Percentiles rank a stretch among this genome's conserved stretches.
Conservation (phyloP, 1,140 invertebrate genomes). For the Scaptomyza hsui region DNA sequence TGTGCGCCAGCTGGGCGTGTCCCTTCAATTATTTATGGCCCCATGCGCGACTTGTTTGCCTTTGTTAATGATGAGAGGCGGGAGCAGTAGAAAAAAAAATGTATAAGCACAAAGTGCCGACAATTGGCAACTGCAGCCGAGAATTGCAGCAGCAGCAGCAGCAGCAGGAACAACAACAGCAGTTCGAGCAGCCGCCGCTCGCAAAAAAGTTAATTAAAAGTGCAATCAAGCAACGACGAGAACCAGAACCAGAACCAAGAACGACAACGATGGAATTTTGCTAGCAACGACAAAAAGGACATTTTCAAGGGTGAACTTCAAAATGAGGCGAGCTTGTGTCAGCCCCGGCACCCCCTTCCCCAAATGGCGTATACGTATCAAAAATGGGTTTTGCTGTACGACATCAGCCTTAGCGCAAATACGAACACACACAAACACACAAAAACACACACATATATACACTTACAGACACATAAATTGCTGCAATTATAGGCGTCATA, state of each 20-base stretch:
- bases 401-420: slow-evolving; percentile 57
- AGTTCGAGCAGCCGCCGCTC: slow-evolving; percentile 21
- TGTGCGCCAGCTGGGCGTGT: slow-evolving; percentile 54
- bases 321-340: slow-evolving; percentile 32
- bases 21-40: slow-evolving; percentile 70
- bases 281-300: slow-evolving; percentile 34
- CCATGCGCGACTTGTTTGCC: slow-evolving; percentile 68
- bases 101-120: slow-evolving; percentile 56
- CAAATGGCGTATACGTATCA: slow-evolving; percentile 34
- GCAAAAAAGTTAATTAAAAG: slow-evolving; percentile 81
- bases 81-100: slow-evolving; percentile 29
- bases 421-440: slow-evolving; percentile 31
- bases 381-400: slow-evolving; percentile 41
- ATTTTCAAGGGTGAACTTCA: slow-evolving; percentile 45
- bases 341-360: slow-evolving; percentile 2
- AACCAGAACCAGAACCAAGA: slow-evolving; percentile 32
- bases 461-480: slow-evolving; percentile 54
- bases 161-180: slow-evolving; percentile 37
- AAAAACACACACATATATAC: slow-evolving; percentile 14
- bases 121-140: slow-evolving; percentile 60
- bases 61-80: slow-evolving; percentile 64
- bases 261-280: slow-evolving; percentile 27
- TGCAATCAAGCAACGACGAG: slow-evolving; percentile 71
- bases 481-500: slow-evolving; percentile 80
- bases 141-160: slow-evolving; percentile 12